A percentile compares a stretch with the other conserved stretches of the same genome.
These are phyloP conservation scores for Morelia viridis DNA, from an alignment of 2,797 vertebrate genomes.

Conservation along the genomic window DNA sequence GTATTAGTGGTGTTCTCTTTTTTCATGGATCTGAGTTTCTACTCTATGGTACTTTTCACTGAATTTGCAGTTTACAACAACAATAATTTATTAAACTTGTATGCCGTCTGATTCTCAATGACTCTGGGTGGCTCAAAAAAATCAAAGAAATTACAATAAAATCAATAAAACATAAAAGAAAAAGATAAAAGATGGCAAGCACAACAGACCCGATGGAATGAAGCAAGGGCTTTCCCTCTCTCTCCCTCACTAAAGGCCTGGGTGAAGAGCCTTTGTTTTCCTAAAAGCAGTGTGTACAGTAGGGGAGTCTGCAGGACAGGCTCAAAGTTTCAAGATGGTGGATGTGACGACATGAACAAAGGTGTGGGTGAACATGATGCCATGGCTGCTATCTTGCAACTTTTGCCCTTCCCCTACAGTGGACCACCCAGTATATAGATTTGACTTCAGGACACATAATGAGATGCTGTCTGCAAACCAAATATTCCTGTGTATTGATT, in stretches of 20 bases:
- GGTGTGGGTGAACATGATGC: background rate
- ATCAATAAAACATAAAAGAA: background rate
- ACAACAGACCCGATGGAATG: background rate
- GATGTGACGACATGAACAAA: background rate
- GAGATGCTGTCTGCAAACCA: background rate
- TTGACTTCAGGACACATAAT: background rate
- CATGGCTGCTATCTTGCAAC: background rate
- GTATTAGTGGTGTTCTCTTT: background rate
- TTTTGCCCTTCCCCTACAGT: background rate
- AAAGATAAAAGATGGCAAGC: background rate
- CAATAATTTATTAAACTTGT: background rate
- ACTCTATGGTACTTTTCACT: background rate
- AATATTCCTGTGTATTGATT: background rate
- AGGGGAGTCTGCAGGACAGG: background rate
- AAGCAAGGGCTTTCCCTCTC: background rate
- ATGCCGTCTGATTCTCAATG: background rate
- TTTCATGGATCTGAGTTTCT: background rate
- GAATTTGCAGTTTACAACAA: background rate
- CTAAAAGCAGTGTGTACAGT: background rate
- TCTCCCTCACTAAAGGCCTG: background rate
- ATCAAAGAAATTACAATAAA: background rate
- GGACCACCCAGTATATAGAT: background rate
- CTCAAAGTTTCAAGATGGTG: background rate
- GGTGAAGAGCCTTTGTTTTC: background rate
- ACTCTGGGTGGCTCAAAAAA: background rate